Base-by-base conservation (phyloP, 35 echinoderm and acorn worm genomes). In the Apostichopus japonicus region DNA sequence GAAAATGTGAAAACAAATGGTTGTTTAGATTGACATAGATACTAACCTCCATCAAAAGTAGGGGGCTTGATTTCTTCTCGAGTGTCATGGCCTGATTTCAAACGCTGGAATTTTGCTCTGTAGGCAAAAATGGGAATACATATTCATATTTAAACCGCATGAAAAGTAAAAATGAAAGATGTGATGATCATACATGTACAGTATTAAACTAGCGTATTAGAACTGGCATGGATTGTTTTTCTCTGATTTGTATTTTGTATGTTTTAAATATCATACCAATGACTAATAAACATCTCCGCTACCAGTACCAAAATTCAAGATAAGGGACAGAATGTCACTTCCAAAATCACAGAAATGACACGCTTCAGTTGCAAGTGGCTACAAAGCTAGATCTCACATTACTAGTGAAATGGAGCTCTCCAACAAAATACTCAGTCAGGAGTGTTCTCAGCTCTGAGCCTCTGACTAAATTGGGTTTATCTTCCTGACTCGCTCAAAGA, bases 41-140 rank as follows among this genome's bases (percentile, higher is more conserved):
- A 79, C 94, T 93, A 90, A 98, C 94, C 96, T 80, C 96, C 96
- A 91, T 98, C 96, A 95, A 98, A 98, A 70, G 92, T 86, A 73
- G 96, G 96, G 76, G 96, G 92, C 78, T 98, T 98, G 9, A 94
- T 90, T 70, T 98, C 96, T 91, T 94, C 90, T 33, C 90, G 77
- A 56, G 87, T 88, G 15, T 98, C 96, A 79, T 93, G 93, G 62
- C 96, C 96, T 80, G 82, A 98, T 87, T 98, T 98, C 72, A 98
- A 91, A 86, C 95, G 95, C 54, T 95, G 94, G 91, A 90, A 98
- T 86, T 98, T 98, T 87, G 87, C 65, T 83, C 96, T 98, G 94
- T 19, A 89, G 77, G 53, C 25, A 90, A 86, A 90, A 80, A 44
- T 44, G 33, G 33, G 33, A 44, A 44, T 44, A 44, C 33, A 44